Evolutionary conservation across 1,140 invertebrate species (phyloP), one percentile per base, ranked within the genome.

Genomic region (Anoplophora glabripennis): DNA sequence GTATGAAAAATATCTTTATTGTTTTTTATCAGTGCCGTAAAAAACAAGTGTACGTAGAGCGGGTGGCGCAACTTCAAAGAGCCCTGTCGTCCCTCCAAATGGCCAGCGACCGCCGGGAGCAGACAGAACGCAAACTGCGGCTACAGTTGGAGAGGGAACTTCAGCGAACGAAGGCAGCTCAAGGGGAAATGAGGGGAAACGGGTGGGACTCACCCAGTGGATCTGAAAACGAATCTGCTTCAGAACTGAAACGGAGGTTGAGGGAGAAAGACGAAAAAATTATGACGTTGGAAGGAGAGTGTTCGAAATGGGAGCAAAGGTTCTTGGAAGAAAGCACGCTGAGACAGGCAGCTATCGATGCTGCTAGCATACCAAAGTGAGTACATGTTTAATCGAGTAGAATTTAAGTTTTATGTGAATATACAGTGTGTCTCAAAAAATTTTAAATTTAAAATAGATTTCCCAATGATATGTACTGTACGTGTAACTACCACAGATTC

Each of bases 231-330:
- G 84, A 85, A 67, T 83, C 80, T 28, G 80, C 83, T 57, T 79
- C 83, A 0, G 86, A 89, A 64, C 72, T 89, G 54, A 86, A 87
- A 65, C 75, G 86, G 58, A 76, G 82, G 69, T 67, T 91, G 41
- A 80, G 88, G 21, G 89, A 92, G 73, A 80, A 86, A 53, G 89
- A 92, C 73, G 89, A 92, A 74, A 86, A 88, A 66, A 88, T 92
- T 36, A 89, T 93, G 81, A 82, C 83, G 14, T 75, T 92, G 21
- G 90, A 93, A 74, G 88, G 89, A 3, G 90, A 93, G 70, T 87
- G 89, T 55, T 84, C 89, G 45, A 90, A 92, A 76, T 92, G 90
- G 89, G 90, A 94, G 75, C 90, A 93, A 77, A 83, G 89, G 44
- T 93, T 90, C 76, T 77, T 94, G 7, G 90, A 93, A 75, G 91